A percentile compares a stretch with the other conserved stretches of the same genome.
These are phyloP conservation scores for Galemys pyrenaicus DNA, from an alignment of 2,113 vertebrate species.

Conservation along the genomic window DNA sequence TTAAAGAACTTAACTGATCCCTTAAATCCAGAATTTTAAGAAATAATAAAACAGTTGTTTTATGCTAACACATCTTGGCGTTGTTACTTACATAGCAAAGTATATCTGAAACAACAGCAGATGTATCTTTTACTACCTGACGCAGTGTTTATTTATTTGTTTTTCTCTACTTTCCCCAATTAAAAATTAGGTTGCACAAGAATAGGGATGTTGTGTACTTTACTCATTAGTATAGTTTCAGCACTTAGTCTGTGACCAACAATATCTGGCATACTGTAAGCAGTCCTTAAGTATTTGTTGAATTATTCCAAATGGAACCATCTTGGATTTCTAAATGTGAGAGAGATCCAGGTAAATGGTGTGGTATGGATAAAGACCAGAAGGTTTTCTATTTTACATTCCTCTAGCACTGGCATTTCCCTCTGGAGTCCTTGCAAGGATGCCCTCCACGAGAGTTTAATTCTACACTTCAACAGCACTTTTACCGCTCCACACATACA, in stretches of 20 bases:
- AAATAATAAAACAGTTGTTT: not conserved
- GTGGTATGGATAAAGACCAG: not conserved
- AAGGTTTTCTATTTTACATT: not conserved
- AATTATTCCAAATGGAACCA: slow-evolving; percentile 37
- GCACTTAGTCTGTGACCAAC: not conserved
- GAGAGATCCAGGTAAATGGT: not conserved
- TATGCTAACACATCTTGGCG: not conserved
- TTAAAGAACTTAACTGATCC: not conserved
- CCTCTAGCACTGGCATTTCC: not conserved
- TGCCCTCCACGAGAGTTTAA: not conserved
- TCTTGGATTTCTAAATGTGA: not conserved
- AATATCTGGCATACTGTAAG: not conserved
- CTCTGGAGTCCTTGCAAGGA: not conserved
- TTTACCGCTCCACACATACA: not conserved
- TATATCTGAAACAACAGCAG: not conserved
- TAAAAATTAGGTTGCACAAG: not conserved
- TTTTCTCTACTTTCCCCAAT: not conserved
- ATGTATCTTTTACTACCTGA: not conserved
- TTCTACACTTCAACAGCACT: not conserved
- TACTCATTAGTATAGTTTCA: not conserved
- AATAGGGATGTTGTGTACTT: not conserved
- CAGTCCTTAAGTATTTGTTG: not conserved
- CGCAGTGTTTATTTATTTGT: not conserved
- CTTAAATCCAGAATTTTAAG: not conserved
- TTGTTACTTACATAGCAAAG: not conserved